Evolutionary conservation across 2,888 invertebrate genomes (phyloP).

Genomic region (Himalopsyche japonica): DNA sequence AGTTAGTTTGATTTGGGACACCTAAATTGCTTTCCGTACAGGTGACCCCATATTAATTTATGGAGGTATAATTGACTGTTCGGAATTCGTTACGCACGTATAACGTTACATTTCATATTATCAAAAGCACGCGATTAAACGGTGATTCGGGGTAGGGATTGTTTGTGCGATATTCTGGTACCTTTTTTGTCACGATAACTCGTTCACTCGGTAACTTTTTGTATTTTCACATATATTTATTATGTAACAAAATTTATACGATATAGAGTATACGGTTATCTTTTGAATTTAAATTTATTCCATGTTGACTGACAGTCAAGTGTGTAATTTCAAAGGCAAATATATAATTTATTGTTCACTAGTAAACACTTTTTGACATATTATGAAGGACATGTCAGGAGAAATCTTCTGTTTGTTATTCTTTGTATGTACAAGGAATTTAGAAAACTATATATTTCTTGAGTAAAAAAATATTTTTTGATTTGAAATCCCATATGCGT

Average conservation of each 20-base stretch:
- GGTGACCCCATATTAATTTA: constrained; percentile 38
- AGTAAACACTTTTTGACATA: too few relatives aligned
- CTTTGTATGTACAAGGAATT: too few relatives aligned
- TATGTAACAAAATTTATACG: neutral
- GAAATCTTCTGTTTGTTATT: too few relatives aligned
- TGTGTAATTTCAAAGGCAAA: too few relatives aligned
- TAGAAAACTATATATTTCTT: too few relatives aligned
- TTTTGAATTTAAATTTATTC: too few relatives aligned
- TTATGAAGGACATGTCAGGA: too few relatives aligned
- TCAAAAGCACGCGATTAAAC: neutral
- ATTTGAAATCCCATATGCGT: too few relatives aligned
- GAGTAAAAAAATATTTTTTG: too few relatives aligned
- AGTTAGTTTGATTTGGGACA: constrained; percentile 28
- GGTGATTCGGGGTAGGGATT: constrained; percentile 1
- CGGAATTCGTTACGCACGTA: neutral
- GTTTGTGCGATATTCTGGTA: neutral
- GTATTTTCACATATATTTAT: neutral
- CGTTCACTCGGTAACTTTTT: neutral
- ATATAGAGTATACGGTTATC: neutral
- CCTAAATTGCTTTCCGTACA: constrained; percentile 30
- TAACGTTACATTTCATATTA: neutral
- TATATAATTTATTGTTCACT: too few relatives aligned
- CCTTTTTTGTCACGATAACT: neutral
- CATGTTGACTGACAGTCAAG: too few relatives aligned
- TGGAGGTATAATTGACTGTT: constrained; percentile 32